These are phyloP conservation scores for Sturnus vulgaris DNA, from an alignment of 2,113 vertebrate species.

Conservation along the genomic window DNA sequence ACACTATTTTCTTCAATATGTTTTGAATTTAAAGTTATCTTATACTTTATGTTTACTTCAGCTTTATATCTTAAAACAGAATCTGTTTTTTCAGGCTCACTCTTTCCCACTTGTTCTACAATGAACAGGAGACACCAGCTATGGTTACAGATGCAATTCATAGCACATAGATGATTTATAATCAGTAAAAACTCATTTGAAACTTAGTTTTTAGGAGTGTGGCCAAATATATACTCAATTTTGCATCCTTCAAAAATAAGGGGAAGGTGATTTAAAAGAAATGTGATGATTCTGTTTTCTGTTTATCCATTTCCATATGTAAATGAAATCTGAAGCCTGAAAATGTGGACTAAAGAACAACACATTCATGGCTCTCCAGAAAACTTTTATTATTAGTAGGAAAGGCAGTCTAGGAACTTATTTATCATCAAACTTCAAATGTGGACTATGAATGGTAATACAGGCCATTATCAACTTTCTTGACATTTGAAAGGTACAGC, in stretches of 20 bases:
- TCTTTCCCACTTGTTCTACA: background rate
- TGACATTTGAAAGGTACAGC: background rate
- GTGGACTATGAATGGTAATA: background rate
- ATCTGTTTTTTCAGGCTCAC: background rate
- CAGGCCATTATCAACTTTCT: background rate
- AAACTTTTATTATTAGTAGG: background rate
- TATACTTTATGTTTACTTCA: background rate
- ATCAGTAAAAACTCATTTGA: background rate
- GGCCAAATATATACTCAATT: background rate
- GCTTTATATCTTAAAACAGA: background rate
- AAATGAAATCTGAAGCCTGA: background rate
- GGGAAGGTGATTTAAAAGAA: background rate
- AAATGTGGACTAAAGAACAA: background rate
- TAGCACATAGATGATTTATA: fast-evolving
- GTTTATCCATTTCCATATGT: background rate
- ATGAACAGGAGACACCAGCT: background rate
- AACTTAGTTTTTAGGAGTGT: background rate
- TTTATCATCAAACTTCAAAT: background rate
- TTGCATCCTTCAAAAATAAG: background rate
- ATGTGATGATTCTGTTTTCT: background rate
- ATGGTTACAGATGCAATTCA: background rate
- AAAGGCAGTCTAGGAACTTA: background rate
- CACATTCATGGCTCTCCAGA: background rate
- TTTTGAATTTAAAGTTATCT: background rate
- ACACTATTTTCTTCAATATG: background rate